Evolutionary conservation across 2,797 vertebrate genomes (phyloP), one percentile per base, ranked within the genome.

Genomic region (Ammospiza maritima): DNA sequence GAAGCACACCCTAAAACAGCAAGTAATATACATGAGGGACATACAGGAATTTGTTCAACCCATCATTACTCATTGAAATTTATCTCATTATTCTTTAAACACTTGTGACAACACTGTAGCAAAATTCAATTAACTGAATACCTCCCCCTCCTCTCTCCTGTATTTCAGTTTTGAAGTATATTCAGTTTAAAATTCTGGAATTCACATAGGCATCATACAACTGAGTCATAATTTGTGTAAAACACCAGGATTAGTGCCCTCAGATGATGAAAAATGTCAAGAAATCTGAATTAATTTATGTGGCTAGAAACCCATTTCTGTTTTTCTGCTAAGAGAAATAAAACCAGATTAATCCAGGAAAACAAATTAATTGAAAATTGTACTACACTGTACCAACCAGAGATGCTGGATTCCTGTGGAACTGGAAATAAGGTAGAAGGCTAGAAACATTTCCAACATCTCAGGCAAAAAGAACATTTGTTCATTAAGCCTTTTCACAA

Each of bases 111-210:
- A 7, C 15, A 75, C 10, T 50, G 4, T 48, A 74, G 40, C 17
- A 61, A 93, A 65, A 53, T 79, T 82, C 26, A 81, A 9, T 8
- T 27, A 18, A 3, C n/a, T 58, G 7, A 47, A 83, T 47, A 48
- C 2, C 3, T 91, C 5, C 1, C 2, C 1, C 0, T 66, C 3
- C 22, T 60, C 34, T 65, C 22, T 13, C 8, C 5, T 57, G 5
- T 60, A 42, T 54, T 92, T 38, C 42, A 17, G 12, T 77, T 85
- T 76, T 83, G 32, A 47, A 61, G 25, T 9, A 71, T 26, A 65
- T 51, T 95, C 13, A 67, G 51, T 77, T 64, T 86, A 77, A 93
- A 6, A 13, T 82, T 6, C 16, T 60, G 45, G 18, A 70, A 84
- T 70, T 81, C 29, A 73, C 17, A 16, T n/a, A 85, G 13, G 12